Percentiles rank a stretch among this genome's conserved stretches.
Conservation (phyloP, 2,797 vertebrate species). For the Garrulus glandarius region DNA sequence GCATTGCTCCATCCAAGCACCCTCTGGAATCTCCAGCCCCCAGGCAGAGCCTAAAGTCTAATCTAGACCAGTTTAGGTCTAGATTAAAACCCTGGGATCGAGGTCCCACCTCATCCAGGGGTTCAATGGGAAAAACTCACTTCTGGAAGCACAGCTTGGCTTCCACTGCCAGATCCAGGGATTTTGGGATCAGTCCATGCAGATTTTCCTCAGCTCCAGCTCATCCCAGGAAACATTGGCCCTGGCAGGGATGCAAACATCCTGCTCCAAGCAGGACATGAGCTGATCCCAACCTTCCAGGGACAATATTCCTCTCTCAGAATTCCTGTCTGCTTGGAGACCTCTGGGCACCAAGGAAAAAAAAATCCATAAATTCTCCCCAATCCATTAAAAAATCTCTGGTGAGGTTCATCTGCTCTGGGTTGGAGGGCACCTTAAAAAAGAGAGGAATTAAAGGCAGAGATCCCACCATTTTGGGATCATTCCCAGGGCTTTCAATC, state of each 20-base stretch:
- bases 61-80: not conserved
- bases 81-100: not conserved
- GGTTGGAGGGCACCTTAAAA: not conserved
- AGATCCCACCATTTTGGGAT: not conserved
- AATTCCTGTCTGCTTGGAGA: not conserved
- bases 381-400: not conserved
- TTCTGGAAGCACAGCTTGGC: not conserved
- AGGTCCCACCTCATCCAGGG: not conserved
- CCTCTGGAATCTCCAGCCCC: not conserved
- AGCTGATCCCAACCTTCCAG: not conserved
- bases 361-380: not conserved
- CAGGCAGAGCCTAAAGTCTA: not conserved
- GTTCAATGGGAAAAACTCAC: not conserved
- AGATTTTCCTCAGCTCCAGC: not conserved
- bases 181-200: rapidly evolving
- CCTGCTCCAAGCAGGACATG: not conserved
- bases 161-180: not conserved
- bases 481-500: not conserved
- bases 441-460: not conserved
- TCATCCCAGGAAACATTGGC: not conserved
- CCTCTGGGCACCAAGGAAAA: not conserved
- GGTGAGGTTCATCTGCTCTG: not conserved
- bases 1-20: not conserved
- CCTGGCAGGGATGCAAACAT: not conserved
- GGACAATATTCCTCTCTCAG: not conserved